phyloP scores from a whole-genome alignment of 35 echinoderm and acorn worm species.

The Holothuria glaberrima region DNA sequence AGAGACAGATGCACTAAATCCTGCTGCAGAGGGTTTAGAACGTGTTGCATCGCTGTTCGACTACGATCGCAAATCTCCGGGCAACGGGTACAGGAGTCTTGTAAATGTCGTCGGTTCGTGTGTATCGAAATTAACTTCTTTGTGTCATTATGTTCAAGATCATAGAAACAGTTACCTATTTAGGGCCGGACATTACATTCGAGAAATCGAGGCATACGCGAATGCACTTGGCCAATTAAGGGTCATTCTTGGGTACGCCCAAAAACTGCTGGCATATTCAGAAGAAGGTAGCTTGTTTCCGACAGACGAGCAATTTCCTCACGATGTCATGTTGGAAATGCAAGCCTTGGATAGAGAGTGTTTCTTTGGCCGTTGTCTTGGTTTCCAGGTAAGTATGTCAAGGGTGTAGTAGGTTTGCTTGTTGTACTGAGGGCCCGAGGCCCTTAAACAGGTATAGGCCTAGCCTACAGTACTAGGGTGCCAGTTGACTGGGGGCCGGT shows the following conservation, averaged over 20 bases:
- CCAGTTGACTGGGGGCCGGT: no score
- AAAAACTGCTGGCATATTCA: slow-evolving; percentile 86
- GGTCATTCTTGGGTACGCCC: slow-evolving; percentile 82
- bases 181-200: slow-evolving; percentile 71
- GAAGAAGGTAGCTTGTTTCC: slow-evolving; percentile 78
- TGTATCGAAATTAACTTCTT: slow-evolving; percentile 76
- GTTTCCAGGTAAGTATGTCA: slow-evolving; percentile 83
- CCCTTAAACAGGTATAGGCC: no score
- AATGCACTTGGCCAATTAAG: slow-evolving; percentile 81
- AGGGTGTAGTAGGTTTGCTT: no score
- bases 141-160: slow-evolving; percentile 64
- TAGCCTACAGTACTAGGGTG: no score
- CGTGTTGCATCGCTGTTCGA: slow-evolving; percentile 78
- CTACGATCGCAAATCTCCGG: slow-evolving; percentile 71
- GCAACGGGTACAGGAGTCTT: slow-evolving; percentile 96
- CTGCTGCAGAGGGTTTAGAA: slow-evolving; percentile 82
- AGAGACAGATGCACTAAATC: slow-evolving; percentile 86
- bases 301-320: slow-evolving; percentile 77
- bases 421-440: no score
- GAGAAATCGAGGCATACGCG: slow-evolving; percentile 80
- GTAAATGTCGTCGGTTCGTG: slow-evolving; percentile 85
- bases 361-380: slow-evolving; percentile 93
- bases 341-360: slow-evolving; percentile 96
- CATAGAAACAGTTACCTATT: slow-evolving; percentile 82
- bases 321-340: slow-evolving; percentile 78